phyloP scores from a whole-genome alignment of 2,797 vertebrate species.

The Sebastes trivittatus region DNA sequence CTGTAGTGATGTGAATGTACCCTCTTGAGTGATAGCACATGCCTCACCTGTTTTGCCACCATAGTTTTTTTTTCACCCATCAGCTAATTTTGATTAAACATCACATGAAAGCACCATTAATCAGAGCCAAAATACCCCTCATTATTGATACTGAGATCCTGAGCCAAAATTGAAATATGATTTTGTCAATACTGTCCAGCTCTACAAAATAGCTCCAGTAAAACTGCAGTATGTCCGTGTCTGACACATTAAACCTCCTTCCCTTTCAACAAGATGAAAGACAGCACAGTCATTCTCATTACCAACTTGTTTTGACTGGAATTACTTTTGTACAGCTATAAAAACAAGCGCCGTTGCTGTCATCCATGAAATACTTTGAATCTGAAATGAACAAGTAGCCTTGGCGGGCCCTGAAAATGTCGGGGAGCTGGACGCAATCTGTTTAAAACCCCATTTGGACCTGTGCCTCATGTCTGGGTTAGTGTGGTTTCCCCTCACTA shows the following conservation, averaged over 20 bases:
- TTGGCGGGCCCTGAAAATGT: neutral
- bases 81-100: neutral
- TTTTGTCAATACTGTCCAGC: neutral
- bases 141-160: neutral
- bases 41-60: neutral
- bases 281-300: conserved; percentile 13
- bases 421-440: conserved; percentile 35
- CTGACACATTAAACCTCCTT: conserved; percentile 6
- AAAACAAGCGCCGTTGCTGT: conserved; percentile 17
- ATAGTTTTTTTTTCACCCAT: neutral
- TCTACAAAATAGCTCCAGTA: neutral
- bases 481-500: conserved; percentile 45
- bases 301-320: conserved; percentile 13
- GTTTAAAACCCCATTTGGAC: conserved; percentile 69
- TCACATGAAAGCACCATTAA: neutral
- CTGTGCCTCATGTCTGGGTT: conserved; percentile 51
- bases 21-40: neutral
- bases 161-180: neutral
- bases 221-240: neutral
- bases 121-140: neutral
- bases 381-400: conserved; percentile 30
- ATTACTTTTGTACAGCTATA: conserved; percentile 33
- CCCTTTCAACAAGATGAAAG: neutral
- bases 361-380: conserved; percentile 36
- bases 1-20: neutral